These are phyloP conservation scores for Thunnus maccoyii DNA, from an alignment of 2,113 vertebrate species.

Conservation along the genomic window DNA sequence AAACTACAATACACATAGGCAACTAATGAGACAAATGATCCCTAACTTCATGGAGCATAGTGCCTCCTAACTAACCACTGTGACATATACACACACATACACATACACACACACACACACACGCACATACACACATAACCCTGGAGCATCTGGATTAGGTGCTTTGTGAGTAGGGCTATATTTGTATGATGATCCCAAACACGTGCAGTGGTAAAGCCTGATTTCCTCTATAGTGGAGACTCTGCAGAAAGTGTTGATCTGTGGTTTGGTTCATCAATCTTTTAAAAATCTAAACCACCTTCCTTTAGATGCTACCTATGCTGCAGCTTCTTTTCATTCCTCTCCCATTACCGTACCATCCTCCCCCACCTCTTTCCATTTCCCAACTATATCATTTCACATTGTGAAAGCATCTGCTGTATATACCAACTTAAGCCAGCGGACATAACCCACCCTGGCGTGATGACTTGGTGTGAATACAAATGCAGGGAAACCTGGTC, in stretches of 20 bases:
- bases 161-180: not conserved
- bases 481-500: slow-evolving; percentile 23
- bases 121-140: not conserved
- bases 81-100: too few relatives aligned
- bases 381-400: slow-evolving; percentile 15
- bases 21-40: not conserved
- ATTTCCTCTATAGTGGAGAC: not conserved
- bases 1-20: not conserved
- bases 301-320: not conserved
- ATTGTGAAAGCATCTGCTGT: slow-evolving; percentile 38
- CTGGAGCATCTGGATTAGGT: not conserved
- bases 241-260: not conserved
- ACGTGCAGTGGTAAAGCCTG: not conserved
- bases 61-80: too few relatives aligned
- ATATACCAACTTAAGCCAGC: slow-evolving; percentile 26
- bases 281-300: slow-evolving; percentile 11
- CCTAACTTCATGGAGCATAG: too few relatives aligned
- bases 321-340: not conserved
- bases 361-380: not conserved
- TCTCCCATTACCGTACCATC: not conserved
- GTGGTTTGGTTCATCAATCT: not conserved
- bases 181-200: not conserved
- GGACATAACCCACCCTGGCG: slow-evolving; percentile 44
- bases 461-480: slow-evolving; percentile 42
- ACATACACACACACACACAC: too few relatives aligned